Evolutionary conservation across 2,888 invertebrate genomes (phyloP).

Genomic region (Strigamia crassipes): DNA sequence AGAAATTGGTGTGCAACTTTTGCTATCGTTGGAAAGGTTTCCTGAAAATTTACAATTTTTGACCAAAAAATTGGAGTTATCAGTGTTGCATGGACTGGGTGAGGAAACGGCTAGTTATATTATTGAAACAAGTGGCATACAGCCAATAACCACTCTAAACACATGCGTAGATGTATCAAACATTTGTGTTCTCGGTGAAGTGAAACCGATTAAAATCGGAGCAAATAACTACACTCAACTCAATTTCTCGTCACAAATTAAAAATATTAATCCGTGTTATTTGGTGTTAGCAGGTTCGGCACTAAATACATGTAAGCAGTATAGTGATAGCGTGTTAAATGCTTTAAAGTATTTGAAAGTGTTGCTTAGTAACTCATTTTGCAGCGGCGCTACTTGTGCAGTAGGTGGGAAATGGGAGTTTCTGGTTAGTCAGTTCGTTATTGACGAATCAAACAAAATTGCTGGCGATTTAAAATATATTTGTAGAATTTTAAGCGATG

Average conservation of each 20-base stretch:
- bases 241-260: neutral
- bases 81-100: conserved; percentile 13
- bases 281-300: neutral
- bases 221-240: neutral
- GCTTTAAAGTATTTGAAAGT: neutral
- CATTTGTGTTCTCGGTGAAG: neutral
- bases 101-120: conserved; percentile 1
- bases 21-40: neutral
- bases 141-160: neutral
- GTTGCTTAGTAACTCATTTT: neutral
- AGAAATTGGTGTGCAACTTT: neutral
- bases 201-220: neutral
- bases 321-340: neutral
- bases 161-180: neutral
- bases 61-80: neutral
- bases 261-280: neutral
- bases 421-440: neutral
- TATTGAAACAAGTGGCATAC: neutral
- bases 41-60: neutral
- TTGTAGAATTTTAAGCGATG: neutral
- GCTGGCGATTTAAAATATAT: neutral
- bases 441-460: neutral
- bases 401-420: conserved; percentile 2
- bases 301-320: neutral
- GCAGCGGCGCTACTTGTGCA: neutral